Conservation (phyloP, 2,888 invertebrate genomes). For the Tubulanus polymorphus region DNA sequence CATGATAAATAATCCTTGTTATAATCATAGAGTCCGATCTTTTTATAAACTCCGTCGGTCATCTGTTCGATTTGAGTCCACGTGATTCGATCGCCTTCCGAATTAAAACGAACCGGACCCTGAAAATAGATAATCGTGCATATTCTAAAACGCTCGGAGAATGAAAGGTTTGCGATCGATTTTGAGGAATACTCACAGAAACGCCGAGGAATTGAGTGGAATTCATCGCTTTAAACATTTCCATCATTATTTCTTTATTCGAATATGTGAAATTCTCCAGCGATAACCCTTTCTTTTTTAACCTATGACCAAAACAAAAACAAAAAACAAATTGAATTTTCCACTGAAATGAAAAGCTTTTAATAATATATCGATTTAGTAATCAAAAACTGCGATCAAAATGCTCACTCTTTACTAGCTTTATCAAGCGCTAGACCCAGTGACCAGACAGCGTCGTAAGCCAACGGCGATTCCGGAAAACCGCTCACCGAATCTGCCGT, state of each 20-base stretch:
- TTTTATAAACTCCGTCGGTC: conserved; percentile 82
- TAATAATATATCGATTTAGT: neutral
- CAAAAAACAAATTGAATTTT: neutral
- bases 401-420: conserved; percentile 59
- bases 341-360: neutral
- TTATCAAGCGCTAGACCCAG: conserved; percentile 96
- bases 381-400: neutral
- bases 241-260: conserved; percentile 88
- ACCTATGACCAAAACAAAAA: conserved; percentile 53
- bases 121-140: conserved; percentile 54
- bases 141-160: neutral
- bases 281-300: conserved; percentile 74
- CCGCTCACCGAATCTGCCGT: conserved; percentile 69
- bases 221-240: conserved; percentile 96
- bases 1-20: conserved; percentile 93
- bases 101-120: conserved; percentile 97
- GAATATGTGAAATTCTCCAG: conserved; percentile 95
- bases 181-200: conserved; percentile 70
- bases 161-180: neutral
- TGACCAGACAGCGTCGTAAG: conserved; percentile 99
- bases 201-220: conserved; percentile 97
- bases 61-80: conserved; percentile 94
- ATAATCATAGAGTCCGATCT: conserved; percentile 93
- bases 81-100: conserved; percentile 92
- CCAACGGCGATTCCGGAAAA: conserved; percentile 91